These are phyloP conservation scores for Taphrorychus bicolor DNA, from an alignment of 2,888 invertebrate species.

Conservation along the genomic window DNA sequence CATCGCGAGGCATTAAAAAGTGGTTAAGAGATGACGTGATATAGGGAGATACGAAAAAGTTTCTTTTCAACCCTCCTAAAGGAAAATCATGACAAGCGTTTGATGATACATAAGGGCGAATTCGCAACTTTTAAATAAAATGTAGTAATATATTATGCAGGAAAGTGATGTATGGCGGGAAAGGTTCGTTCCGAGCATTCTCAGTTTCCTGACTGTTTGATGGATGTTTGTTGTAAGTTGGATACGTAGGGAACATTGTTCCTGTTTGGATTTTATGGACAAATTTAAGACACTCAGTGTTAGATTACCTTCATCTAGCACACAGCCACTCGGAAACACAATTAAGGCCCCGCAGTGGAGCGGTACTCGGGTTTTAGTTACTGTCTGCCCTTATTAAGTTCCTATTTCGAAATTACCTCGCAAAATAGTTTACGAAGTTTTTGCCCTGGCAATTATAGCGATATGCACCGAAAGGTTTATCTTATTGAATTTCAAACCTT, in stretches of 20 bases:
- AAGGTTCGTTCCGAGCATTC: background rate
- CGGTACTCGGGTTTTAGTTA: too few species aligned
- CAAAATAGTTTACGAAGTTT: too few species aligned
- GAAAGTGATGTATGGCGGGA: slow-evolving; percentile 5
- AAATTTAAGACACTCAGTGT: background rate
- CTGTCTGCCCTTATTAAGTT: too few species aligned
- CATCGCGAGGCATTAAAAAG: slow-evolving; percentile 21
- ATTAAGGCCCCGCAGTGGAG: background rate
- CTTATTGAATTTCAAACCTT: too few species aligned
- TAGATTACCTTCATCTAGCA: background rate
- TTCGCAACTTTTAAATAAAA: slow-evolving; percentile 11
- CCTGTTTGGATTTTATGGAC: background rate
- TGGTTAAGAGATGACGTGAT: slow-evolving; percentile 19
- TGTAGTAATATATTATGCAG: slow-evolving; percentile 2
- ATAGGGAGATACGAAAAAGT: slow-evolving; percentile 16
- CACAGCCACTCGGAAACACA: background rate
- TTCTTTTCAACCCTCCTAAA: slow-evolving; percentile 11
- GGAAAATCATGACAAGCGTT: slow-evolving; percentile 15
- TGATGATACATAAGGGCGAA: slow-evolving; percentile 11
- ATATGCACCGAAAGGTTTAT: too few species aligned
- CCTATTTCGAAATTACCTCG: too few species aligned
- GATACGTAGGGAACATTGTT: background rate
- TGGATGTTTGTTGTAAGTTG: background rate
- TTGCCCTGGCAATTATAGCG: too few species aligned
- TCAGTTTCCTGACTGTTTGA: background rate